phyloP scores from a whole-genome alignment of 1,140 invertebrate species.

The Plectrocnemia conspersa region DNA sequence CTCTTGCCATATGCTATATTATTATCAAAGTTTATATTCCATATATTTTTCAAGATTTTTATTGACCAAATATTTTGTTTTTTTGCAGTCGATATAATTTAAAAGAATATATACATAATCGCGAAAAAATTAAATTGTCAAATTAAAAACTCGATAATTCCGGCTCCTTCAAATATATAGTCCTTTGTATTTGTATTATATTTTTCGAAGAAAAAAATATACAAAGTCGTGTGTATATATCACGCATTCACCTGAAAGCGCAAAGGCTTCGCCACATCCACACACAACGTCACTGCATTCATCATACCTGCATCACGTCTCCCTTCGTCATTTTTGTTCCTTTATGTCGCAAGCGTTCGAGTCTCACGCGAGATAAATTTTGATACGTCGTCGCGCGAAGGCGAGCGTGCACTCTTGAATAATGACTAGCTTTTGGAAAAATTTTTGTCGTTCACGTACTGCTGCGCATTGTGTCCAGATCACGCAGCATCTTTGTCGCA shows the following conservation, averaged over 20 bases:
- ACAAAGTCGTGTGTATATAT: neutral
- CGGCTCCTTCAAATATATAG: no score
- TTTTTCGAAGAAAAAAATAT: no score
- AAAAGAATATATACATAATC: no score
- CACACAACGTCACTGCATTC: neutral
- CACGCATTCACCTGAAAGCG: neutral
- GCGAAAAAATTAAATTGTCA: no score
- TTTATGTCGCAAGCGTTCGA: neutral
- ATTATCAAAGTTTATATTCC: no score
- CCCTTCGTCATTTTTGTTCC: neutral
- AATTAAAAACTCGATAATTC: no score
- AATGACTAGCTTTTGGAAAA: neutral
- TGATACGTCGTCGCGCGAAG: neutral
- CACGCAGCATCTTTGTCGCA: neutral
- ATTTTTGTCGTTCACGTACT: constrained; percentile 3
- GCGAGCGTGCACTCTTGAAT: neutral
- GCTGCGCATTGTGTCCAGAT: no score
- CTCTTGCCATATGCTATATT: no score
- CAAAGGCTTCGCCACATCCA: neutral
- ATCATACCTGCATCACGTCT: constrained; percentile 1
- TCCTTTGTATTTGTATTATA: no score
- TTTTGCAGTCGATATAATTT: no score
- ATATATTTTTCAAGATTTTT: no score
- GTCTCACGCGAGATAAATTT: neutral
- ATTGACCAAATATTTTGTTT: no score